These are phyloP conservation scores for Eonycteris spelaea DNA, from an alignment of 2,113 vertebrate species.

Conservation along the genomic window DNA sequence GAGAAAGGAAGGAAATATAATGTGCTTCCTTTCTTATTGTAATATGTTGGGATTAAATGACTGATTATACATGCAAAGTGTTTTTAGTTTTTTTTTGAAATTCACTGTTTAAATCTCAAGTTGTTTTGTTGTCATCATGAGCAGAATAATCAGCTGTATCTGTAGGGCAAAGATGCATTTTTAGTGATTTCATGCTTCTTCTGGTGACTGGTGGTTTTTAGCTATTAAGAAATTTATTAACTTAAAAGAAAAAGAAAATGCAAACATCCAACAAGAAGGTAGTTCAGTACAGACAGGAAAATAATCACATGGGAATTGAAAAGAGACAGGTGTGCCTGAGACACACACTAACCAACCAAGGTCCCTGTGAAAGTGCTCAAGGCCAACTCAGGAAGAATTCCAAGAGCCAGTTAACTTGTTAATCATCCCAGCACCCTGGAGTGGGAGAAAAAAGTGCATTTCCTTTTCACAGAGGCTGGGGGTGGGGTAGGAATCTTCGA, in stretches of 20 bases:
- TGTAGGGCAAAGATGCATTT: background rate
- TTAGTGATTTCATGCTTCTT: background rate
- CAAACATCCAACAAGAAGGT: background rate
- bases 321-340: background rate
- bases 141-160: background rate
- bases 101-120: background rate
- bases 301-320: conserved; percentile 48
- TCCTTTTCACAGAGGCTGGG: conserved; percentile 44
- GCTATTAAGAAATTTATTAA: background rate
- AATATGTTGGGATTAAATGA: background rate
- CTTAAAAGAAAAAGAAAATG: conserved; percentile 1
- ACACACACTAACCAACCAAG: background rate
- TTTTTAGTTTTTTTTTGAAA: background rate
- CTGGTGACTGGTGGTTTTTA: background rate
- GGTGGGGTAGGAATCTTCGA: conserved; percentile 38
- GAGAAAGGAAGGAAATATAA: background rate
- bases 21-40: background rate
- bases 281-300: background rate
- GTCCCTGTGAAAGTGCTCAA: background rate
- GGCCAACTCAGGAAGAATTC: background rate
- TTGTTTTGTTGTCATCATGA: background rate
- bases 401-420: background rate
- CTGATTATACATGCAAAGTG: background rate
- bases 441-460: conserved; percentile 51
- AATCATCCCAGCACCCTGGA: background rate